phyloP scores from a whole-genome alignment of 2,113 vertebrate species.

The Cryptoleucopteryx plumbea region DNA sequence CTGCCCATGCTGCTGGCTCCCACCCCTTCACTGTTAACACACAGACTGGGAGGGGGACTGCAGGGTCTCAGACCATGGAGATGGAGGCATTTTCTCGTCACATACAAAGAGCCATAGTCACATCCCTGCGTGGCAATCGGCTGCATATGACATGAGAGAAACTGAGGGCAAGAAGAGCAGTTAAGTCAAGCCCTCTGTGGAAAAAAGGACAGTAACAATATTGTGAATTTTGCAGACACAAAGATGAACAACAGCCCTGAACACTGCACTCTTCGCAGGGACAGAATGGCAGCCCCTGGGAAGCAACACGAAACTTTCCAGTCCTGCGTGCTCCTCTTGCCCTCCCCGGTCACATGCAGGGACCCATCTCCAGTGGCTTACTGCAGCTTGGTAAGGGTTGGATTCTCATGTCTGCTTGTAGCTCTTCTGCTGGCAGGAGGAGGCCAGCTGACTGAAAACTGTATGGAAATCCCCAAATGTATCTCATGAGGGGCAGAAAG shows the following conservation, averaged over 20 bases:
- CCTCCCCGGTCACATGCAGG: rapidly evolving
- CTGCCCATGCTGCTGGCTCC: not conserved
- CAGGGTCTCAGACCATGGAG: not conserved
- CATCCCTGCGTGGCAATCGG: not conserved
- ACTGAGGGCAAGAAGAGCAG: not conserved
- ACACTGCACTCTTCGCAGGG: not conserved
- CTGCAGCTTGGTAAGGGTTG: rapidly evolving
- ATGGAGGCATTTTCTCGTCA: not conserved
- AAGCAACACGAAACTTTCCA: not conserved
- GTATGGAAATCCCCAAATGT: not conserved
- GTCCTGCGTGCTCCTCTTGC: not conserved
- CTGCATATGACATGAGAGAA: not conserved
- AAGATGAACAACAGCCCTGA: not conserved
- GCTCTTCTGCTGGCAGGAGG: not conserved
- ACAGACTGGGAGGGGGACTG: not conserved
- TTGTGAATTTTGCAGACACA: not conserved
- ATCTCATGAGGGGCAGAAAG: not conserved
- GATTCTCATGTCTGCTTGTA: rapidly evolving
- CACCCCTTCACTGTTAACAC: not conserved
- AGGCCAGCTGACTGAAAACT: not conserved
- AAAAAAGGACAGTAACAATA: not conserved
- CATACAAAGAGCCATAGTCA: not conserved
- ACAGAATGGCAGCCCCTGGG: not conserved
- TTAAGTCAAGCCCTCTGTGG: not conserved
- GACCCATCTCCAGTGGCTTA: not conserved